Conservation (phyloP, 2,113 vertebrate species). For the Craseonycteris thonglongyai region DNA sequence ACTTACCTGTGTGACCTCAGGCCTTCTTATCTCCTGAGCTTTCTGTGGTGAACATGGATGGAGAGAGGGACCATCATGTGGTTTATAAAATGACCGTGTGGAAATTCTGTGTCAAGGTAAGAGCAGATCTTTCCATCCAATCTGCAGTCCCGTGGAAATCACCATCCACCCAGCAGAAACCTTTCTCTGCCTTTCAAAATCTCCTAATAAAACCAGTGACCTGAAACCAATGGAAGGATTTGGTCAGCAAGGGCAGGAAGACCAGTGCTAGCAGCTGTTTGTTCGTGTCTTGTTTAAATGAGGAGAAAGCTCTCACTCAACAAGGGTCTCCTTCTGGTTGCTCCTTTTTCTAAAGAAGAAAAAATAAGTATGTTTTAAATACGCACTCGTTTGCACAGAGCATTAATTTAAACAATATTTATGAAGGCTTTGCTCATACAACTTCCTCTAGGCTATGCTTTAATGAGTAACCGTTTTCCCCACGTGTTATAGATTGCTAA, state of each 20-base stretch:
- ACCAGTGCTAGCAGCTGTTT: neutral
- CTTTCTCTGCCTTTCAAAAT: neutral
- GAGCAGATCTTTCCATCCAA: neutral
- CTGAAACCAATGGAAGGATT: neutral
- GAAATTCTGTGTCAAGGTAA: neutral
- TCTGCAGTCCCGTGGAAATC: neutral
- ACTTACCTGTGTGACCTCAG: neutral
- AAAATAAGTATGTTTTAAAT: neutral
- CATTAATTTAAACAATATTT: neutral
- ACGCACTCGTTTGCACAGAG: neutral
- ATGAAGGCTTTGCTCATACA: neutral
- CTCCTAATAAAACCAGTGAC: neutral
- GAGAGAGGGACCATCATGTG: neutral
- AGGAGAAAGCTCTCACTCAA: neutral
- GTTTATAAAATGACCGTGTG: conserved; percentile 17
- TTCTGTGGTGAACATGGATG: neutral
- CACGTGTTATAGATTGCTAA: neutral
- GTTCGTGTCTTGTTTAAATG: neutral
- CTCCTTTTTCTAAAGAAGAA: neutral
- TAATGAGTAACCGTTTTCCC: neutral
- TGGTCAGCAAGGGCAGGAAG: neutral
- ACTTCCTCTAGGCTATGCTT: neutral
- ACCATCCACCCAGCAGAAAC: neutral
- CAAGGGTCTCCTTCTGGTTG: neutral
- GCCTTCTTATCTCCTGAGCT: neutral